Conservation (phyloP, 2,888 invertebrate species). For the Nephrocerus scutellatus region DNA sequence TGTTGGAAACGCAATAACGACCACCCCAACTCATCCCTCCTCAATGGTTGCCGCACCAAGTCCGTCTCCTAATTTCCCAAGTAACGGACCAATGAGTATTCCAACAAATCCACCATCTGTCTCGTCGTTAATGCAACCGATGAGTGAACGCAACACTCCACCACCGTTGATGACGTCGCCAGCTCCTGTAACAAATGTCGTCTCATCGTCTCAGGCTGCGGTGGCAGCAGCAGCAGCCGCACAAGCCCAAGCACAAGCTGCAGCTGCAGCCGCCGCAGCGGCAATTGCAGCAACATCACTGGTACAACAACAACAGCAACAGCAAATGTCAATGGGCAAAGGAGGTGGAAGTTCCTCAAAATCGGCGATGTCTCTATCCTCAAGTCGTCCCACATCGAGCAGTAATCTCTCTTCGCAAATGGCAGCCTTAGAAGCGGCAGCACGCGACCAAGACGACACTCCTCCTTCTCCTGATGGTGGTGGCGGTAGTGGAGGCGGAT, state of each 20-base stretch:
- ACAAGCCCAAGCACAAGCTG: constrained; percentile 7
- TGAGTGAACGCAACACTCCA: constrained; percentile 53
- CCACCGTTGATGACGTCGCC: constrained; percentile 46
- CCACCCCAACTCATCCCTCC: too few relatives aligned
- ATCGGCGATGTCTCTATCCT: constrained; percentile 27
- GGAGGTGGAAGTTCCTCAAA: constrained; percentile 29
- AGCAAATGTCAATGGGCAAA: constrained; percentile 33
- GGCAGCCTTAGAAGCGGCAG: constrained; percentile 65
- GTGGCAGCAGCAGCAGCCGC: constrained; percentile 12
- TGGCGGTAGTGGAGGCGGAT: constrained; percentile 37
- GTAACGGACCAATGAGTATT: constrained; percentile 50
- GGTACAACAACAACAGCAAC: constrained; percentile 28
- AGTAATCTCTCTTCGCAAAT: constrained; percentile 60
- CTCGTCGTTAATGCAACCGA: constrained; percentile 52
- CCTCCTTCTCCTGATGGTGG: constrained; percentile 52
- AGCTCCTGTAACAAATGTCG: constrained; percentile 31
- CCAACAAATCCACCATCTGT: constrained; percentile 55
- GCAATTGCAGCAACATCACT: constrained; percentile 35
- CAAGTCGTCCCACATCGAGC: constrained; percentile 46
- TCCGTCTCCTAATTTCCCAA: constrained; percentile 47
- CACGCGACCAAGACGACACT: constrained; percentile 59
- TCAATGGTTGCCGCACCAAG: constrained; percentile 50
- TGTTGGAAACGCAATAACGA: constrained; percentile 27
- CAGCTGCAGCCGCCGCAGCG: constrained; percentile 6
- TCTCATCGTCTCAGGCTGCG: constrained; percentile 11